Evolutionary conservation across 2,888 invertebrate genomes (phyloP).

Genomic region (Sesia bembeciformis): DNA sequence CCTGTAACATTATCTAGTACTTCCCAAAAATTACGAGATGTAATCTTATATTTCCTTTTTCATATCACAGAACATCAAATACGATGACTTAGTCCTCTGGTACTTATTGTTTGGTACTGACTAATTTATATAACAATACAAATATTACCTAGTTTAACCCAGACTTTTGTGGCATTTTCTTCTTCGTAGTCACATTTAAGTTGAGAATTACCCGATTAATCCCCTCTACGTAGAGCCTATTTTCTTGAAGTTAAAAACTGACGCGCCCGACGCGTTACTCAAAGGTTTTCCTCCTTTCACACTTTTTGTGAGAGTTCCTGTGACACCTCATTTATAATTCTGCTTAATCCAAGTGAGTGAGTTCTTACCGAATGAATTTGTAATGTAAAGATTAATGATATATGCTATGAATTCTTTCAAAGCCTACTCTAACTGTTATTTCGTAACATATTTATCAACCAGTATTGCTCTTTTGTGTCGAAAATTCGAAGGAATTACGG

Average conservation of each 20-base stretch:
- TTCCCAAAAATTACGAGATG: no score
- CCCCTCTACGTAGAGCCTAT: slow-evolving; percentile 26
- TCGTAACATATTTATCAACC: slow-evolving; percentile 42
- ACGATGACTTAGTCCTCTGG: no score
- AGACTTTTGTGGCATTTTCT: no score
- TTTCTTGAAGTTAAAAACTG: slow-evolving; percentile 53
- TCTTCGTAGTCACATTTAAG: slow-evolving; percentile 24
- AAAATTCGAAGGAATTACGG: slow-evolving; percentile 7
- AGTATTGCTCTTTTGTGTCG: slow-evolving; percentile 24
- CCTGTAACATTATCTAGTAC: no score
- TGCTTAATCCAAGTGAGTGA: slow-evolving; percentile 68
- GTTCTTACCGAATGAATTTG: slow-evolving; percentile 70
- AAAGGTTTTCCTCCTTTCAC: slow-evolving; percentile 49
- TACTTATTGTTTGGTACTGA: no score
- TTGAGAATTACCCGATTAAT: slow-evolving; percentile 41
- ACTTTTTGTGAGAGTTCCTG: slow-evolving; percentile 57
- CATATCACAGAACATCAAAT: no score
- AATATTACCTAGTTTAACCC: no score
- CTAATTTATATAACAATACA: no score
- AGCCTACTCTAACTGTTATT: slow-evolving; percentile 31
- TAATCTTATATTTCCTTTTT: no score
- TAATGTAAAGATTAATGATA: slow-evolving; percentile 70
- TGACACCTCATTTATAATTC: slow-evolving; percentile 73
- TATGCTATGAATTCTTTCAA: slow-evolving; percentile 43
- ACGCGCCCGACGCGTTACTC: slow-evolving; percentile 34